Percentiles rank a stretch among this genome's conserved stretches.
Evolutionary conservation across 2,797 vertebrate species (phyloP).

Genomic region (Galaxias olidus): DNA sequence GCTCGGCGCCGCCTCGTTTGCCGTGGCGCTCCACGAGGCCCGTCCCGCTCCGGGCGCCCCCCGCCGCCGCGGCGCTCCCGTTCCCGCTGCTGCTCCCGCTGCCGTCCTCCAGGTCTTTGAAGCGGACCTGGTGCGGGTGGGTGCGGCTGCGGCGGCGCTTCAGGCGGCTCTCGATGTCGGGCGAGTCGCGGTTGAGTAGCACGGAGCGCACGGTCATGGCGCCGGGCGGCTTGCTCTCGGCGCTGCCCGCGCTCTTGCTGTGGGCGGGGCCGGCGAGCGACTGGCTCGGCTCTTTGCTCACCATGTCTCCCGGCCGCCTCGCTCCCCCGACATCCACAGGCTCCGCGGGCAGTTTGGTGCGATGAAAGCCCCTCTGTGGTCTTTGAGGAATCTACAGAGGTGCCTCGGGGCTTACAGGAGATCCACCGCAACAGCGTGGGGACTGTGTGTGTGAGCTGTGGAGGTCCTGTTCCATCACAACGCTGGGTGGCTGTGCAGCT

Average conservation of each 20-base stretch:
- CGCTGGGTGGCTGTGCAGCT: conserved; percentile 25
- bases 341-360: conserved; percentile 55
- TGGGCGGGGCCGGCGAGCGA: conserved; percentile 69
- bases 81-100: conserved; percentile 74
- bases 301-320: conserved; percentile 70
- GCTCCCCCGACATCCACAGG: conserved; percentile 64
- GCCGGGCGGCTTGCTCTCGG: conserved; percentile 73
- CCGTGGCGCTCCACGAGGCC: no score
- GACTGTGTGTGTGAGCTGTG: conserved; percentile 40
- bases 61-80: conserved; percentile 57
- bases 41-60: conserved; percentile 60
- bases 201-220: conserved; percentile 83
- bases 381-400: conserved; percentile 44
- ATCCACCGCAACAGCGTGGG: conserved; percentile 34
- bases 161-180: conserved; percentile 79
- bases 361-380: conserved; percentile 50
- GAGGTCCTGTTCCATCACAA: conserved; percentile 47
- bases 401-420: conserved; percentile 35
- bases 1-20: conserved; percentile 52
- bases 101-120: conserved; percentile 83
- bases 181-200: conserved; percentile 83
- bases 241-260: conserved; percentile 72
- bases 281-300: conserved; percentile 79
- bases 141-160: conserved; percentile 80
- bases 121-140: conserved; percentile 87